Base-by-base conservation (phyloP, 1,140 invertebrate species). In the Pentalonia nigronervosa region DNA sequence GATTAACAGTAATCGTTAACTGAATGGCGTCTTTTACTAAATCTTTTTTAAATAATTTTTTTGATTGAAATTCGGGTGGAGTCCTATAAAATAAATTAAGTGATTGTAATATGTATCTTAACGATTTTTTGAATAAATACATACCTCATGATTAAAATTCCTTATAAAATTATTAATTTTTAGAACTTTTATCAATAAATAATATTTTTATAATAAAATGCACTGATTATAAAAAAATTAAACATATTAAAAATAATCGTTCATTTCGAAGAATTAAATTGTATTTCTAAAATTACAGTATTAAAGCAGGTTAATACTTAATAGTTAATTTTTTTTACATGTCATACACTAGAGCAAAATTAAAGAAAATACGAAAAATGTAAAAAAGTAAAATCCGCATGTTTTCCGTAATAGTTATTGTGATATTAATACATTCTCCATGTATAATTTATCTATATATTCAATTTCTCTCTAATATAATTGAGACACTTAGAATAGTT, bases 11-110 rank as follows among this genome's bases (percentile, higher is more conserved):
- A 41, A 93, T 93, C 25, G 91, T 93, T 30, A 93, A 86, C 67
- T 93, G 91, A 86, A 93, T 93, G 20, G 91, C 91, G 34, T 93
- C 91, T 84, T 93, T 93, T 20, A 93, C 34, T 41, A 93, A 50
- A 93, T 93, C 81, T 2, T 86, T 93, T 60, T 93, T 93, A 8
- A n/a, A 9, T 8, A 8, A 41, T 41, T 56, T 36, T 9, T 84
- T 93, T 53, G n/a, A 30, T 56, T 93, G n/a, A 53, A 53, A 56
- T 50, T 93, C 81, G 41, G 81, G 47, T 11, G 90, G 47, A n/a
- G 91, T 86, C 91, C 91, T 93, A 21, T 11, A 56, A 86, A 36
- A 25, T 7, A 17, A 41, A 30, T n/a, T 67, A 21, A n/a, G 2
- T n/a, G 11, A 53, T 45, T 56, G 56, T 30, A 48, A 90, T 25